Base-by-base conservation (phyloP, 37 sponge, comb jelly and placozoan species). In the Crambe crambe region DNA sequence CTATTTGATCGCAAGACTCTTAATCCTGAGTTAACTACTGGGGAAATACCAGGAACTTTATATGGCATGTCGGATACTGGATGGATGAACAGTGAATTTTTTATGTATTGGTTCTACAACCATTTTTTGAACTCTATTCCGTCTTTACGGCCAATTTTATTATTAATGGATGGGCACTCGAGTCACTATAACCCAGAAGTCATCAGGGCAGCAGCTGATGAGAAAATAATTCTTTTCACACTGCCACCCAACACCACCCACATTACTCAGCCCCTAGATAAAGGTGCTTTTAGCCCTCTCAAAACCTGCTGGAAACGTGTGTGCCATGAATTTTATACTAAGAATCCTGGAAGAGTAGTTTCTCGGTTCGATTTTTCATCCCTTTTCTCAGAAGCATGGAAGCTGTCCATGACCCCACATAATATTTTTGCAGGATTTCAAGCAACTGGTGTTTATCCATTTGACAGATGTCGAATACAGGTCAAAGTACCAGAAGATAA, bases 231-330 rank as follows among this genome's bases (percentile, higher is more conserved):
- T n/a, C n/a, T n/a, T n/a, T n/a, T n/a, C 66, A 41, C 59, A 58
- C 56, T 92, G 17, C 93, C 89, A 3, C 93, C 89, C 1, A 51
- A 92, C 61, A 88, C 89, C 5, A 88, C 88, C 12, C 93, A 92
- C 42, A 18, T 88, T 1, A 56, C 71, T 22, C 93, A 92, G 60
- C 93, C 93, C 3, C 72, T 92, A 5, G 93, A 92, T 59, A 78
- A 75, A 21, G 69, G 82, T 0, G 20, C 32, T 23, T 92, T 92
- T 76, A 72, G 75, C 1, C 72, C 82, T 3, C 62, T 92, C 1
- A 91, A 91, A 42, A 25, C 1, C 0, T 29, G 18, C 30, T 91
- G 91, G 91, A 2, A 47, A 25, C 0, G 72, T 25, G 80, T 61
- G n/a, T 86, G 87, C 35, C 79, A 77, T 0, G 1, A 69, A 4